Percentiles rank a stretch among this genome's conserved stretches.
Evolutionary conservation across 2,888 invertebrate genomes (phyloP).

Genomic region (Lasioglossum malachurum): DNA sequence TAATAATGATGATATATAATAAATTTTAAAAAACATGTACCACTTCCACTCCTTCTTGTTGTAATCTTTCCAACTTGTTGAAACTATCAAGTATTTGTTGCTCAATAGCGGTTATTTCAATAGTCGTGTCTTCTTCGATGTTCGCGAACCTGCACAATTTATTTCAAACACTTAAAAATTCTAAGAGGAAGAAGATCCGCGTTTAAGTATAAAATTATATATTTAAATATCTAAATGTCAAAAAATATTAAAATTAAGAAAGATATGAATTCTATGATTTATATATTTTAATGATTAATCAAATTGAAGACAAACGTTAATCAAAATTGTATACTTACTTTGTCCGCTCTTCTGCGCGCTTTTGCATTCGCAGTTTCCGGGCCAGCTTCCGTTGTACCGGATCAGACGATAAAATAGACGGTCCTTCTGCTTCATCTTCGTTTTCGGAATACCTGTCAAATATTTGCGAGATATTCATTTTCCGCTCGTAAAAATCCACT

Average conservation of each 20-base stretch:
- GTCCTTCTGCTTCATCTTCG: constrained; percentile 83
- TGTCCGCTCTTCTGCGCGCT: constrained; percentile 87
- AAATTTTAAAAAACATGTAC: constrained; percentile 83
- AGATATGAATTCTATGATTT: no score
- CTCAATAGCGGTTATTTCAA: constrained; percentile 87
- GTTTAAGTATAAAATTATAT: not conserved
- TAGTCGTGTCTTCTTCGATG: constrained; percentile 79
- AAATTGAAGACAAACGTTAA: not conserved
- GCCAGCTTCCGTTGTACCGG: constrained; percentile 90
- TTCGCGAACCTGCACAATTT: constrained; percentile 68
- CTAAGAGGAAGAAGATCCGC: not conserved
- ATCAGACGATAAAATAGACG: constrained; percentile 88
- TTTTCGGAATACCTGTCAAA: constrained; percentile 18
- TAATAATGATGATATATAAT: not conserved
- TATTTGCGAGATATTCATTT: not conserved
- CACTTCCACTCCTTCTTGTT: constrained; percentile 90
- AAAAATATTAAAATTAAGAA: no score
- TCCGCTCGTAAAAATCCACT: not conserved
- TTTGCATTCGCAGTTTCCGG: constrained; percentile 89
- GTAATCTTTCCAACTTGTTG: constrained; percentile 88
- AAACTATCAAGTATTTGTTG: constrained; percentile 88
- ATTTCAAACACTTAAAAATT: not conserved
- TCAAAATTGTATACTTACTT: constrained; percentile 79
- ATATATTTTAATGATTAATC: not conserved
- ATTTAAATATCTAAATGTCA: not conserved